A percentile compares a stretch with the other conserved stretches of the same genome.
Evolutionary conservation across 1,140 invertebrate species (phyloP).

Genomic region (Brachionus sp.): DNA sequence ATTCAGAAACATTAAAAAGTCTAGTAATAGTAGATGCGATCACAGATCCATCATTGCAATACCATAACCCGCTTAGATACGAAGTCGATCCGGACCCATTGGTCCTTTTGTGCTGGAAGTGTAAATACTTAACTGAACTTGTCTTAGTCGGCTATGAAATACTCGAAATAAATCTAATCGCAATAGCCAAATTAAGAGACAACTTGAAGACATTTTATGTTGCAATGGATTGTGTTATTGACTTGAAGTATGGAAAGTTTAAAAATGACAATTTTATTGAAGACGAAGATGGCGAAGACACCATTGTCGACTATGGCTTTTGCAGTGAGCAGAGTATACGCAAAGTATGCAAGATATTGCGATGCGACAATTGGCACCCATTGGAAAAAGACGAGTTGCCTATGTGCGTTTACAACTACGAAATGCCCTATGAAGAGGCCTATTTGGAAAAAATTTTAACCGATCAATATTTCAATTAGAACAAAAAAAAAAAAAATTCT

Average conservation of each 20-base stretch:
- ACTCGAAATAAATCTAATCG: conserved; percentile 39
- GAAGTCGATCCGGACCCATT: conserved; percentile 38
- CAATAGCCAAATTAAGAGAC: conserved; percentile 23
- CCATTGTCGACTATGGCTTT: conserved; percentile 41
- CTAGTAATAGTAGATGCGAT: conserved; percentile 34
- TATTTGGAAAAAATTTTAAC: conserved; percentile 37
- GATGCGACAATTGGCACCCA: conserved; percentile 34
- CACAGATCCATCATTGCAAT: conserved; percentile 13
- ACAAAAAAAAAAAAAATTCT: background rate
- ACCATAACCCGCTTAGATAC: conserved; percentile 22
- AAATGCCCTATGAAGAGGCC: conserved; percentile 35
- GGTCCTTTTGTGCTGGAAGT: conserved; percentile 41
- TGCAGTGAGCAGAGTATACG: conserved; percentile 27
- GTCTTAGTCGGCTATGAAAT: conserved; percentile 43
- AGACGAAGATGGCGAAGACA: conserved; percentile 45
- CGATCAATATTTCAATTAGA: conserved; percentile 30
- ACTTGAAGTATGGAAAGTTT: conserved; percentile 40
- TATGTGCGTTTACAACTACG: conserved; percentile 30
- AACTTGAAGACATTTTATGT: conserved; percentile 41
- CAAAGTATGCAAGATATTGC: conserved; percentile 14
- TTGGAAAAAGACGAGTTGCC: conserved; percentile 43
- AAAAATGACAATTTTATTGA: conserved; percentile 42
- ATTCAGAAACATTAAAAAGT: conserved; percentile 34
- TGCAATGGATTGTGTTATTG: conserved; percentile 28
- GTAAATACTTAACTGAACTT: conserved; percentile 24